Base-by-base conservation (phyloP, 2,888 invertebrate genomes). In the Nyleta sp. region DNA sequence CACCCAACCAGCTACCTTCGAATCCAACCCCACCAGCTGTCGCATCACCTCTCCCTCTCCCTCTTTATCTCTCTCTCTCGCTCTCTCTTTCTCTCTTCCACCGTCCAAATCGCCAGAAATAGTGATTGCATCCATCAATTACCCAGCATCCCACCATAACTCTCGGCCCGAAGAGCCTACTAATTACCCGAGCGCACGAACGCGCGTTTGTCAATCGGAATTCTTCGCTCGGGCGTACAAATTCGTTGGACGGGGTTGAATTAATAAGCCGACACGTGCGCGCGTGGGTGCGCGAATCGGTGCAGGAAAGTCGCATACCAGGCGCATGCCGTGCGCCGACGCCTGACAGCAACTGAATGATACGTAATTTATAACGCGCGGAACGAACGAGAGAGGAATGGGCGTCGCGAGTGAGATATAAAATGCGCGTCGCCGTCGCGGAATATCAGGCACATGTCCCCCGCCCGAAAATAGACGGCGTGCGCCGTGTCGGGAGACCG, bases 401-500 rank as follows among this genome's bases (percentile, higher is more conserved):
- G 65, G 74, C 57, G 64, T 50, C 33, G 24, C 53, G 65, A 35
- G 68, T 72, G 57, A 70, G 74, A 71, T 55, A 64, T 62, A 80
- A 55, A 73, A 79, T 48, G 10, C 28, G 24, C 24, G 28, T 33
- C 20, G 59, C 20, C 46, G 35, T 82, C 83, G 88, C 86, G 85
- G 87, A 89, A 89, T 89, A 88, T 89, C 87, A 85, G 87, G 88
- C 88, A 88, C 89, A 88, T 85, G 87, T 88, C 88, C 89, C 83
- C 80, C 78, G 80, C 76, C 82, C 82, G 81, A 88, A 88, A 88
- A 88, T 88, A 88, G 88, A 88, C 79, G 79, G 82, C 86, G 84
- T 89, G 88, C 89, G 89, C 89, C 89, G 89, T 88, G 85, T 86
- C 78, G 81, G 68, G 81, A 81, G 78, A 78, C 65, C 83, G 81